phyloP scores from a whole-genome alignment of 2,113 vertebrate species.

The Aphelocoma coerulescens region DNA sequence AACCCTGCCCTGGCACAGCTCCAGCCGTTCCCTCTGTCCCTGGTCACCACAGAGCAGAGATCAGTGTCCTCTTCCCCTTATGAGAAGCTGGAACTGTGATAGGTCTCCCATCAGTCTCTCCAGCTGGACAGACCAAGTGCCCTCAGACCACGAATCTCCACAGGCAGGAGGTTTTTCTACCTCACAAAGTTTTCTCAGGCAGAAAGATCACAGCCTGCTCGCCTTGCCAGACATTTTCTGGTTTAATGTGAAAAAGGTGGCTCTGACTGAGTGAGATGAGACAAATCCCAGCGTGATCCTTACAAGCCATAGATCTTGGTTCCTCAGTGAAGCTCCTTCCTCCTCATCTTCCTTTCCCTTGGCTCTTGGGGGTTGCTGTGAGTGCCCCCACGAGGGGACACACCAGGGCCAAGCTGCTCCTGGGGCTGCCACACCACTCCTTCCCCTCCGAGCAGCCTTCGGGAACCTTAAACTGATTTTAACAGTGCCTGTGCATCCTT shows the following conservation, averaged over 20 bases:
- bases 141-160: not conserved
- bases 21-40: not conserved
- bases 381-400: not conserved
- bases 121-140: not conserved
- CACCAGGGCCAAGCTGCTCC: rapidly evolving
- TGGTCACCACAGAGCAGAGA: not conserved
- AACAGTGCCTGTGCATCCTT: not conserved
- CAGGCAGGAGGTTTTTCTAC: not conserved
- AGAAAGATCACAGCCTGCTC: not conserved
- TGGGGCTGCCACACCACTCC: not conserved
- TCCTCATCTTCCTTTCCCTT: not conserved
- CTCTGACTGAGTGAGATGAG: rapidly evolving
- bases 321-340: not conserved
- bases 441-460: not conserved
- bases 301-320: rapidly evolving
- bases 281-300: too few relatives aligned
- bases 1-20: rapidly evolving
- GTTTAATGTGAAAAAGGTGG: not conserved
- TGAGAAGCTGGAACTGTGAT: not conserved
- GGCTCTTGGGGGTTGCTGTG: not conserved
- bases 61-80: rapidly evolving
- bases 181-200: not conserved
- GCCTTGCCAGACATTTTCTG: not conserved
- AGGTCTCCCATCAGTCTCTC: not conserved
- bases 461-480: not conserved